Percentiles rank a stretch among this genome's conserved stretches.
These are phyloP conservation scores for Alca torda DNA, from an alignment of 2,797 vertebrate genomes.

Conservation along the genomic window DNA sequence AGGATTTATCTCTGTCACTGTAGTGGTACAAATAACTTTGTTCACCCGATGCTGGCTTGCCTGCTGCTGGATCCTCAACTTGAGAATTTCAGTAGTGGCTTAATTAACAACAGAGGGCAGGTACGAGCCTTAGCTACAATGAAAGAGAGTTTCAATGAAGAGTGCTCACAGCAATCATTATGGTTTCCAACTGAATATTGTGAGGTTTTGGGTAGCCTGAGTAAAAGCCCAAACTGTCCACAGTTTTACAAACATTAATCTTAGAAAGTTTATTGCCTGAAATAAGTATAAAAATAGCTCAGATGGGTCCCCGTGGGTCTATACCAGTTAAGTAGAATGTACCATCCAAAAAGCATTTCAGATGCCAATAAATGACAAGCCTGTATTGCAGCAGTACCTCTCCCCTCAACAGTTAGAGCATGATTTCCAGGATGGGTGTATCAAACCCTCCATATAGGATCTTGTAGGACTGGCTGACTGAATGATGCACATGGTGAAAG, in stretches of 20 bases:
- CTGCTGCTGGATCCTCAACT: not conserved
- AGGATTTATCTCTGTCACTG: constrained; percentile 33
- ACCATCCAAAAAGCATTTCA: not conserved
- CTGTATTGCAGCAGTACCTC: not conserved
- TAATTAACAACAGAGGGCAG: not conserved
- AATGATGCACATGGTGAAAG: not conserved
- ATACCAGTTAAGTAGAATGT: not conserved
- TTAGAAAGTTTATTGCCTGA: not conserved
- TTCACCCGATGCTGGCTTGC: not conserved
- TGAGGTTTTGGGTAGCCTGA: not conserved
- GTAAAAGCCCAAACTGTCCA: not conserved
- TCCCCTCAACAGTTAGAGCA: not conserved
- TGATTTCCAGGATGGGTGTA: not conserved
- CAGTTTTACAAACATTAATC: not conserved
- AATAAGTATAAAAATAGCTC: not conserved
- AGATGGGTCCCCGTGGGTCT: not conserved
- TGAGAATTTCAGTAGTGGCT: not conserved
- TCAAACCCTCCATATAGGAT: not conserved
- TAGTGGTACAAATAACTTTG: not conserved
- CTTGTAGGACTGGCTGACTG: not conserved
- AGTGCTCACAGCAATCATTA: not conserved
- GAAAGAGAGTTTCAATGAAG: not conserved
- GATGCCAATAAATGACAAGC: not conserved
- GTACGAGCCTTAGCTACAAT: not conserved
- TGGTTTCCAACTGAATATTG: not conserved